These are phyloP conservation scores for Mylabris phalerata DNA, from an alignment of 1,140 invertebrate genomes.

Conservation along the genomic window DNA sequence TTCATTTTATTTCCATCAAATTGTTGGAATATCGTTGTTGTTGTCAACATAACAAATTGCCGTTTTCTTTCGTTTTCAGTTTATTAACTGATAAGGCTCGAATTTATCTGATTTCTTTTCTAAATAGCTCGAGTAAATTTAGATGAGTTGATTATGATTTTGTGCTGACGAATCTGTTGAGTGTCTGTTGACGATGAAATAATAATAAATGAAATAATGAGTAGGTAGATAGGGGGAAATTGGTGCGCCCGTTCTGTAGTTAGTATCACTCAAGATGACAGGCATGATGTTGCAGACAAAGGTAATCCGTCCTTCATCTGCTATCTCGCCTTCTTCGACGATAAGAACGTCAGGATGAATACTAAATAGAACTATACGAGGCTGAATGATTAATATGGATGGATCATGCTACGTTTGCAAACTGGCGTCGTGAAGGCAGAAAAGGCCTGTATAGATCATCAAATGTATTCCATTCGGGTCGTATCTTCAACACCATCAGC, in stretches of 20 bases:
- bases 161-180: no score
- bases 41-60: no score
- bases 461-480: constrained; percentile 10
- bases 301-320: constrained; percentile 9
- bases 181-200: constrained; percentile 7
- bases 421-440: background rate
- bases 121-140: no score
- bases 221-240: background rate
- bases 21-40: no score
- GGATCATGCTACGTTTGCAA: constrained; percentile 17
- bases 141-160: no score
- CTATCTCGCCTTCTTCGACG: constrained; percentile 10
- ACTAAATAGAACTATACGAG: constrained; percentile 21
- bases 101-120: no score
- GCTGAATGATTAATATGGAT: constrained; percentile 28
- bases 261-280: constrained; percentile 23
- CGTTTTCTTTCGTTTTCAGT: no score
- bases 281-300: constrained; percentile 24
- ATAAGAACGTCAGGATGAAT: constrained; percentile 26
- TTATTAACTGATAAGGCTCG: no score
- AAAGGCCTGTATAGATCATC: constrained; percentile 6
- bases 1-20: no score
- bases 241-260: constrained; percentile 4
- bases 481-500: background rate
- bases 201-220: constrained; percentile 22